A percentile compares a stretch with the other conserved stretches of the same genome.
Evolutionary conservation across 1,140 invertebrate species (phyloP).

Genomic region (Ceratosolen solmsi): DNA sequence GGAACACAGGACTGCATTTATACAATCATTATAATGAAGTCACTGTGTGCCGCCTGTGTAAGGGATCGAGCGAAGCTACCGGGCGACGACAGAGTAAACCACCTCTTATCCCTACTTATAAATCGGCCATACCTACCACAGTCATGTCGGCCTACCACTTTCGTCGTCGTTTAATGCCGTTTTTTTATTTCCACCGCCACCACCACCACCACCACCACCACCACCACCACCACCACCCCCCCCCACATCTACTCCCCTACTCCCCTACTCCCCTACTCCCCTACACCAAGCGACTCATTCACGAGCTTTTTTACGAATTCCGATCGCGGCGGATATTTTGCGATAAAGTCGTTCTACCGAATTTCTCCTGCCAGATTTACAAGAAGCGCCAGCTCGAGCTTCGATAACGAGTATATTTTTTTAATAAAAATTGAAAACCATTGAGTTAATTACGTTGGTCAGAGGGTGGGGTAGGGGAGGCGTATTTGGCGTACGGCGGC

Average conservation of each 20-base stretch:
- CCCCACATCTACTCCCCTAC: background rate
- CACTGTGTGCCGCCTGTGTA: conserved; percentile 50
- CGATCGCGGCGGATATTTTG: background rate
- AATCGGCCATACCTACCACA: conserved; percentile 51
- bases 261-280: no score
- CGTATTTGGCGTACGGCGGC: no score
- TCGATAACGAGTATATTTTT: conserved; percentile 6
- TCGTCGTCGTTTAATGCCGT: background rate
- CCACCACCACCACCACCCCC: background rate
- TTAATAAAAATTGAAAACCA: background rate
- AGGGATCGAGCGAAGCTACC: conserved; percentile 11
- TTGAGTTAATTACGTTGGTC: background rate
- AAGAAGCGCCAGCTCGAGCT: background rate
- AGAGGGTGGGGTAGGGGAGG: no score
- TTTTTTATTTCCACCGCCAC: background rate
- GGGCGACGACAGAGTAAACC: background rate
- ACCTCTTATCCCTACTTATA: conserved; percentile 48
- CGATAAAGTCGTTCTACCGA: conserved; percentile 4
- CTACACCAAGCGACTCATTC: background rate
- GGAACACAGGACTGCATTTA: background rate
- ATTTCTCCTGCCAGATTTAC: background rate
- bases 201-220: background rate
- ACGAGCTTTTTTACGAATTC: conserved; percentile 1
- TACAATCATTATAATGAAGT: conserved; percentile 54
- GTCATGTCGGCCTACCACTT: conserved; percentile 43